Percentiles rank a stretch among this genome's conserved stretches.
Evolutionary conservation across 1,140 invertebrate species (phyloP).

Genomic region (Tetramorium alpestre): DNA sequence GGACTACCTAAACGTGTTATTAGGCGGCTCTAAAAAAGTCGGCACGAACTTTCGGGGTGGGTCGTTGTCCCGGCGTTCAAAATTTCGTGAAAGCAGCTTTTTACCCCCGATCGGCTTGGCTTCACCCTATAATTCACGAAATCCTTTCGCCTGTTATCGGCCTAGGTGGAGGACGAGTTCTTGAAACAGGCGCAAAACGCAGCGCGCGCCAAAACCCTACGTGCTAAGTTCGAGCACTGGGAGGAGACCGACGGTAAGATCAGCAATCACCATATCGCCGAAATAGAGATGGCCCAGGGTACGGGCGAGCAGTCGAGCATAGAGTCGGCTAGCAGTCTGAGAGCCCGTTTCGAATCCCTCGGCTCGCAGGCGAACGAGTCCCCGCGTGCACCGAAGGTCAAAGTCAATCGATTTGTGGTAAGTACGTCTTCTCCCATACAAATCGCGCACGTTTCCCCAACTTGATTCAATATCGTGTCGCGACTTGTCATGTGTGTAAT

Average conservation of each 20-base stretch:
- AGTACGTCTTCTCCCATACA: constrained; percentile 82
- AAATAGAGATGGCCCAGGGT: constrained; percentile 85
- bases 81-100: constrained; percentile 6
- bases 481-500: constrained; percentile 5
- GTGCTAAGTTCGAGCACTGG: constrained; percentile 97
- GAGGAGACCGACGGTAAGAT: constrained; percentile 89
- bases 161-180: constrained; percentile 87
- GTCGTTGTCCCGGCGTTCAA: not conserved
- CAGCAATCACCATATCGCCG: constrained; percentile 77
- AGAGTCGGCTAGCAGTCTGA: constrained; percentile 92
- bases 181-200: constrained; percentile 91
- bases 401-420: constrained; percentile 95
- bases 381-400: constrained; percentile 87
- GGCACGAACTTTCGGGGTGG: not conserved
- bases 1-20: not conserved
- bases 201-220: constrained; percentile 93
- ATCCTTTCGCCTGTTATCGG: not conserved
- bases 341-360: constrained; percentile 94
- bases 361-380: constrained; percentile 86
- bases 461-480: not conserved
- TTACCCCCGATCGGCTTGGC: not conserved
- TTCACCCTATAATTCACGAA: not conserved
- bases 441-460: not conserved
- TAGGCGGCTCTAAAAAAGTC: not conserved
- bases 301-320: constrained; percentile 88